Evolutionary conservation across 2,888 invertebrate genomes (phyloP).

Genomic region (Rotaria sp.): DNA sequence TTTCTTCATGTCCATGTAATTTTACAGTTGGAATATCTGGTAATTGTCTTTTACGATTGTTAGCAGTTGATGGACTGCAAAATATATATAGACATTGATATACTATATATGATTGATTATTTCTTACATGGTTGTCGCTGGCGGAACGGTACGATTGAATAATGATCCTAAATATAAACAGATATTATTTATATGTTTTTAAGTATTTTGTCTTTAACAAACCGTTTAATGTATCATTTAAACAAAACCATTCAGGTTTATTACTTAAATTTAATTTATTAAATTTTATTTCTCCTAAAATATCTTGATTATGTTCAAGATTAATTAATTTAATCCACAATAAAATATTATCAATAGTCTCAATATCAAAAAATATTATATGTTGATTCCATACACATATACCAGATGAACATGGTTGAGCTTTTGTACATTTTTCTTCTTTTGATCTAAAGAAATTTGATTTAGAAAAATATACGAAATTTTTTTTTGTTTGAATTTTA

Average conservation of each 20-base stretch:
- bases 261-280: neutral
- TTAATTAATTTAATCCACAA: neutral
- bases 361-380: neutral
- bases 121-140: neutral
- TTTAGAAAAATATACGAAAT: neutral
- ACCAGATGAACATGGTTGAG: neutral
- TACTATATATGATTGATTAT: neutral
- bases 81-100: neutral
- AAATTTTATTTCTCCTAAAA: neutral
- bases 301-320: neutral
- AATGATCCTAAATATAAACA: neutral
- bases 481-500: neutral
- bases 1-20: conserved; percentile 17
- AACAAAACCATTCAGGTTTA: neutral
- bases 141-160: neutral
- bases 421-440: conserved; percentile 22
- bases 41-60: conserved; percentile 30
- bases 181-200: neutral
- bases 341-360: neutral
- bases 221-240: neutral
- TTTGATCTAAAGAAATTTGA: neutral
- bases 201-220: neutral
- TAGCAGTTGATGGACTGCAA: neutral
- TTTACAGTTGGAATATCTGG: conserved; percentile 30
- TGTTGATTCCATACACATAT: conserved; percentile 25